A percentile compares a stretch with the other conserved stretches of the same genome.
Evolutionary conservation across 2,888 invertebrate genomes (phyloP).

Genomic region (Amiota communis): DNA sequence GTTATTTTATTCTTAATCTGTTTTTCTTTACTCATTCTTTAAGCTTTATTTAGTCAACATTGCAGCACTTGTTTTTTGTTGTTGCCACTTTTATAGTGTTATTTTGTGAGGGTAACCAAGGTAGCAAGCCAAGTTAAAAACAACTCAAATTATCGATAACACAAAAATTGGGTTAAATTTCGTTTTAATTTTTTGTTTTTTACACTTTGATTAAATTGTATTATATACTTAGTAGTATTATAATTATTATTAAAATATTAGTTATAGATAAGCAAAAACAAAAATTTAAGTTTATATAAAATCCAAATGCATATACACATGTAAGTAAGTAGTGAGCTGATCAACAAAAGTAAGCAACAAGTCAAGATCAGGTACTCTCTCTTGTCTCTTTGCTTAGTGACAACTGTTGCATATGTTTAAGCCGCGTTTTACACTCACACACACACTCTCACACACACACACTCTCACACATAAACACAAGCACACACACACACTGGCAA

Average conservation of each 20-base stretch:
- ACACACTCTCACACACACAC: not conserved
- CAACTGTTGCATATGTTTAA: conserved; percentile 28
- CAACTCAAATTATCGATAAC: conserved; percentile 22
- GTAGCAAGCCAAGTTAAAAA: conserved; percentile 42
- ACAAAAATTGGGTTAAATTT: not conserved
- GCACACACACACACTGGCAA: conserved; percentile 15
- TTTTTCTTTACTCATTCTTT: conserved; percentile 14
- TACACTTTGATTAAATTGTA: not conserved
- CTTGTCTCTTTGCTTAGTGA: conserved; percentile 38
- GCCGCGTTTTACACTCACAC: conserved; percentile 21
- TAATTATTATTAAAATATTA: no score
- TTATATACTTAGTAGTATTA: no score
- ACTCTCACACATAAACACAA: conserved; percentile 18
- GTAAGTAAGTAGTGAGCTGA: no score
- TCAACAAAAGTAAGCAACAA: not conserved
- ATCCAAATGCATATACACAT: not conserved
- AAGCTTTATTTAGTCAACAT: not conserved
- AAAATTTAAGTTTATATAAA: conserved; percentile 28
- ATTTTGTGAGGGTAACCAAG: conserved; percentile 52
- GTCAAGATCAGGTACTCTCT: not conserved
- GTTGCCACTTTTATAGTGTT: conserved; percentile 38
- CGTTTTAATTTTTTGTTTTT: not conserved
- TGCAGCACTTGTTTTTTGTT: conserved; percentile 5
- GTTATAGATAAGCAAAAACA: no score
- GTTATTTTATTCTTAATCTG: not conserved